Base-by-base conservation (phyloP, 2,888 invertebrate species). In the Leptopilina myrica region DNA sequence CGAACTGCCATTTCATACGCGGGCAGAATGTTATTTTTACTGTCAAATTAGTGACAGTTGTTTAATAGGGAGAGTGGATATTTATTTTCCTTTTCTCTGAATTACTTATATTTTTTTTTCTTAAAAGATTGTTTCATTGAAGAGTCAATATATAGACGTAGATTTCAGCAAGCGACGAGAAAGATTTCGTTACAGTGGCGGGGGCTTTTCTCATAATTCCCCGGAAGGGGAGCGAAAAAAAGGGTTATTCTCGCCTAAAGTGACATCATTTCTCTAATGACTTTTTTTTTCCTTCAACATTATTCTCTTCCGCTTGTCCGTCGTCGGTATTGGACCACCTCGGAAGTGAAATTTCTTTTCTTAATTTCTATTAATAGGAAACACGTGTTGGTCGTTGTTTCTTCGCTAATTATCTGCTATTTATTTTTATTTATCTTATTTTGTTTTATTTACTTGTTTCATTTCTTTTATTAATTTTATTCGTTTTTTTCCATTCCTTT, bases 331-430 rank as follows among this genome's bases (percentile, higher is more conserved):
- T 73, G 53, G 73, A 73, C 73, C 73, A 59, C 73, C 73, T 40
- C 56, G 1, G 12, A 14, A 53, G 53, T 4, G 88, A 88, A 88
- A 88, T 85, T 77, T 79, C 76, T 46, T 79, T 49, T 78, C 73
- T 33, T 4, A 33, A 33, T 33, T 33, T 79, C 88, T 89, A 88
- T 88, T 88, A 89, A 89, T 89, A 89, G 88, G 79, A 84, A 86
- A 88, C 88, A 89, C 85, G 85, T 89, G 88, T 88, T 84, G 0
- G 33, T 33, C 33, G 33, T 33, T 77, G 80, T 33, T 9, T 7
- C 62, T 15, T 62, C 20, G 20, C 8, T 62, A 20, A 62, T 62
- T 62, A 20, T 20, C 20, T 33, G 33, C 5, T 33, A 33, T 33
- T 33, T 33, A 1, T 33, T 33, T 33, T 33, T 33, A 33, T 33